phyloP scores from a whole-genome alignment of 1,140 invertebrate genomes.

The Dinothrombium tinctorium region DNA sequence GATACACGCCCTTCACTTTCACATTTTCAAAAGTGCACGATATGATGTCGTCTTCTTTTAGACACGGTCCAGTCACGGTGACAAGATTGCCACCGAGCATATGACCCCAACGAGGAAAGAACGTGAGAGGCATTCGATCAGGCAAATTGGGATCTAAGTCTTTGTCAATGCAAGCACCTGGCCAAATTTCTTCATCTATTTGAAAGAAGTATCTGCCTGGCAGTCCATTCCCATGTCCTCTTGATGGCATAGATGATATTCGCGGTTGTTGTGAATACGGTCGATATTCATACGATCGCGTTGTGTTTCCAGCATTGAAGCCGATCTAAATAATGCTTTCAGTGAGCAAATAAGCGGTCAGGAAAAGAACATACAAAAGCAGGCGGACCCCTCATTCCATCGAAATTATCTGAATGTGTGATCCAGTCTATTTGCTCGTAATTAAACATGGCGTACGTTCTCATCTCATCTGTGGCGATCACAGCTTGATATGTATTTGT shows the following conservation, averaged over 20 bases:
- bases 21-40: constrained; percentile 33
- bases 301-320: constrained; percentile 86
- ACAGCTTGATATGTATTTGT: constrained; percentile 88
- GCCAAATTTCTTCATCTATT: constrained; percentile 76
- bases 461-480: constrained; percentile 72
- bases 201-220: constrained; percentile 76
- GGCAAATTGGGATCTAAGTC: constrained; percentile 17
- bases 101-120: constrained; percentile 75
- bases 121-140: constrained; percentile 39
- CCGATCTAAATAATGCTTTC: constrained; percentile 34
- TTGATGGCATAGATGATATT: constrained; percentile 46
- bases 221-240: constrained; percentile 64
- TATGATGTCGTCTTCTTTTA: constrained; percentile 41
- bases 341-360: constrained; percentile 2
- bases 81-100: constrained; percentile 85
- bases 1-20: constrained; percentile 18
- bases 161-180: constrained; percentile 45
- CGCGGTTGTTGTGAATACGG: constrained; percentile 71
- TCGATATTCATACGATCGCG: constrained; percentile 59
- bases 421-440: constrained; percentile 73
- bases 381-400: constrained; percentile 57
- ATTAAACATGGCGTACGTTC: constrained; percentile 81
- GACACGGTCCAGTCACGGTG: constrained; percentile 83
- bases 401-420: constrained; percentile 45
- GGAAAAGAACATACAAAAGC: constrained; percentile 41